Evolutionary conservation across 2,888 invertebrate species (phyloP).

Genomic region (Plebejus argus): DNA sequence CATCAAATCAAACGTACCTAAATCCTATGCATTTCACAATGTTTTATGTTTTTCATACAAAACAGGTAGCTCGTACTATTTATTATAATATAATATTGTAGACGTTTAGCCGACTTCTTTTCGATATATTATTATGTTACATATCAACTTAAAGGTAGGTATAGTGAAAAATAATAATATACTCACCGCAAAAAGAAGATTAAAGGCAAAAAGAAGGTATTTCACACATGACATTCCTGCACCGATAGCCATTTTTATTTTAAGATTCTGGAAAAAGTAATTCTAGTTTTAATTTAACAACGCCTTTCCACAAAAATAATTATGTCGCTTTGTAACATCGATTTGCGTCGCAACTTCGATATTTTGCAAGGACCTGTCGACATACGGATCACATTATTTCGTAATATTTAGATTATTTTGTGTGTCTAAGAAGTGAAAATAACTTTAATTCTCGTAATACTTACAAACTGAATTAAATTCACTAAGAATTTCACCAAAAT

Average conservation of each 20-base stretch:
- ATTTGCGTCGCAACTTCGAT: conserved; percentile 53
- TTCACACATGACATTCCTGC: conserved; percentile 93
- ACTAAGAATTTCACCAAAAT: too few relatives aligned
- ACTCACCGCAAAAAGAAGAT: conserved; percentile 93
- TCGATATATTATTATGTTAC: too few relatives aligned
- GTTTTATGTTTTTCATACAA: not conserved
- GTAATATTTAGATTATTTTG: not conserved
- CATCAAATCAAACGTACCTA: not conserved
- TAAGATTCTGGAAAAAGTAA: conserved; percentile 63
- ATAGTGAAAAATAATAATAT: conserved; percentile 21
- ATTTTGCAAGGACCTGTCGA: conserved; percentile 24
- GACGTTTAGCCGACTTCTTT: not conserved
- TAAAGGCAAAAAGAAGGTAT: conserved; percentile 93
- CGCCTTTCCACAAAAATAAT: not conserved
- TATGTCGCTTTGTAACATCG: conserved; percentile 52
- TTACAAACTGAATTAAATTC: not conserved
- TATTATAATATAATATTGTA: not conserved
- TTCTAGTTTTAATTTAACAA: conserved; percentile 15
- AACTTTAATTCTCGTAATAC: not conserved
- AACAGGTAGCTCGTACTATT: not conserved
- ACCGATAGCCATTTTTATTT: conserved; percentile 85
- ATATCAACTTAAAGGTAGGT: conserved; percentile 11
- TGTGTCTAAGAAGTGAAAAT: not conserved
- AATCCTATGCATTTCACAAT: not conserved
- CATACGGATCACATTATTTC: not conserved